Percentiles rank a stretch among this genome's conserved stretches.
These are phyloP conservation scores for Desoria tigrina DNA, from an alignment of 2,888 invertebrate species.

Conservation along the genomic window DNA sequence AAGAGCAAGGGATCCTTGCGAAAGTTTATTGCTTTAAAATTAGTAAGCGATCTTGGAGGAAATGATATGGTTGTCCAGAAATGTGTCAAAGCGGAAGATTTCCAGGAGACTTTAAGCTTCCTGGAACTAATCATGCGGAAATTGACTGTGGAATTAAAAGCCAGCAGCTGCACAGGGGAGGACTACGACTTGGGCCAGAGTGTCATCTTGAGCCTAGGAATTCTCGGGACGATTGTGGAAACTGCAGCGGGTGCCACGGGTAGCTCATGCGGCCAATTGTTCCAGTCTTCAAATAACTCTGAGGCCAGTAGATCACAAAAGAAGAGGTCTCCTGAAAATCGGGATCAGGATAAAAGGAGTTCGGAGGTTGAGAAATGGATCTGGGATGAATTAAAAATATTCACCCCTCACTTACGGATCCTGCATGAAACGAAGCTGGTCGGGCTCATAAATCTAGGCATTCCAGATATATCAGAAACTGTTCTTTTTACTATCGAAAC, in stretches of 20 bases:
- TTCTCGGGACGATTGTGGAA: constrained; percentile 44
- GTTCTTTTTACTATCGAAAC: constrained; percentile 43
- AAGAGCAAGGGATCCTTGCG: not conserved
- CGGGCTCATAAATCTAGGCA: constrained; percentile 24
- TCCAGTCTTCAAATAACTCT: not conserved
- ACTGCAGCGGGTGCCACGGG: constrained; percentile 13
- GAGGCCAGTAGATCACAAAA: not conserved
- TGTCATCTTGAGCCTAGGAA: constrained; percentile 38
- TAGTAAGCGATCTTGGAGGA: constrained; percentile 41
- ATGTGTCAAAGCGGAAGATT: constrained; percentile 30
- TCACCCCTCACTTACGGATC: constrained; percentile 39
- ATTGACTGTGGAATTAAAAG: constrained; percentile 32
- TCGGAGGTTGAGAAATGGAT: constrained; percentile 18
- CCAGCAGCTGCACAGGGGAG: constrained; percentile 14
- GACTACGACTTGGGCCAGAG: constrained; percentile 41
- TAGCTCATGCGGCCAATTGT: constrained; percentile 1
- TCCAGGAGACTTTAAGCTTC: constrained; percentile 36
- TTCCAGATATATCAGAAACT: constrained; percentile 43
- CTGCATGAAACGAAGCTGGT: constrained; percentile 25
- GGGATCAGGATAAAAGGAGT: not conserved
- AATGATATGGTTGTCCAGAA: constrained; percentile 43
- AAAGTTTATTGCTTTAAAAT: constrained; percentile 41
- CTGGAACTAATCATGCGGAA: constrained; percentile 45
- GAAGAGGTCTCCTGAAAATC: not conserved
- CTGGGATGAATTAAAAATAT: constrained; percentile 38